Evolutionary conservation across 2,888 invertebrate species (phyloP).

Genomic region (Physocephala rufipes): DNA sequence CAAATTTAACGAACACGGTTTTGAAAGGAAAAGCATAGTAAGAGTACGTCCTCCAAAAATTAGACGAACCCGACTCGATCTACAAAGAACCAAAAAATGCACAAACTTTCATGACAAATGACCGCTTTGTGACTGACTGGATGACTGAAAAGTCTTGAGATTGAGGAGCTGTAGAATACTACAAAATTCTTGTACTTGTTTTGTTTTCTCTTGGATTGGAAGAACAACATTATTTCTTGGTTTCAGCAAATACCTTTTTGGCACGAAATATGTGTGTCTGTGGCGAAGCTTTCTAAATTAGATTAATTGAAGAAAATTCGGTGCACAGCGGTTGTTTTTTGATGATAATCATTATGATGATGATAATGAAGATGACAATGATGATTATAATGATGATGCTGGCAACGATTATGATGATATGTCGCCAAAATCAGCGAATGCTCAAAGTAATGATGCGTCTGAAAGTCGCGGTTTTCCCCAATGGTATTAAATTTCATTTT

Average conservation of each 20-base stretch:
- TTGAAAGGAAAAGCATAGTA: too few relatives aligned
- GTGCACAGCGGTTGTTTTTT: conserved; percentile 41
- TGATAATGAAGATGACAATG: conserved; percentile 16
- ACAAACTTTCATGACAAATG: background rate
- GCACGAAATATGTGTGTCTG: too few relatives aligned
- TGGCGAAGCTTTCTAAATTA: conserved; percentile 60
- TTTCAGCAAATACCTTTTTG: too few relatives aligned
- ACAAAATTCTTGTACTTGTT: conserved; percentile 40
- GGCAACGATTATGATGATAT: conserved; percentile 27
- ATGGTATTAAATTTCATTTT: conserved; percentile 17
- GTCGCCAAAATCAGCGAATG: conserved; percentile 11
- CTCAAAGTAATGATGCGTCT: conserved; percentile 28
- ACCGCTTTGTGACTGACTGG: background rate
- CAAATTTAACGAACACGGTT: too few relatives aligned
- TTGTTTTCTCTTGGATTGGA: conserved; percentile 31
- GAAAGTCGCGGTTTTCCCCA: conserved; percentile 5
- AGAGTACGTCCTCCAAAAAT: too few relatives aligned
- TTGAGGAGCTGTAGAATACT: conserved; percentile 41
- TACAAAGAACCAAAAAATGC: too few relatives aligned
- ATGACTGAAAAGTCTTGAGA: conserved; percentile 49
- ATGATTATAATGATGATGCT: conserved; percentile 30
- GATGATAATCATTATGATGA: conserved; percentile 19
- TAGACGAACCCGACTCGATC: too few relatives aligned
- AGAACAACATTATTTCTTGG: too few relatives aligned
- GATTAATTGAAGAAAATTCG: conserved; percentile 63